Percentiles rank a stretch among this genome's conserved stretches.
Evolutionary conservation across 1,140 invertebrate genomes (phyloP).

Genomic region (Hetaerina americana): DNA sequence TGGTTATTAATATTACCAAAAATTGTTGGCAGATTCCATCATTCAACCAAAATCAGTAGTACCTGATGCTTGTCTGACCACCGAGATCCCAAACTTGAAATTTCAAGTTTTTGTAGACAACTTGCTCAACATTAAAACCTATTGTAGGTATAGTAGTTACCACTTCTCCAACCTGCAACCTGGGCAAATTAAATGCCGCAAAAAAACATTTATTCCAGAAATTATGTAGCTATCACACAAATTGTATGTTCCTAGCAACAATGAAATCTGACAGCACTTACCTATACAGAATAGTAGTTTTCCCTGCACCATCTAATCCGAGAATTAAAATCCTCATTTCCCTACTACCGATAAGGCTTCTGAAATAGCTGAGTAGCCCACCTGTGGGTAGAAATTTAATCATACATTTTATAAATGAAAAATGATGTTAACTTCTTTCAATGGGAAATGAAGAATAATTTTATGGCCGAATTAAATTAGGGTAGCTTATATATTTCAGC

Average conservation of each 20-base stretch:
- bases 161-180: slow-evolving; percentile 96
- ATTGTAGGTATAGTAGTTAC: slow-evolving; percentile 99
- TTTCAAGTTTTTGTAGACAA: slow-evolving; percentile 90
- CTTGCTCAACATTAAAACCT: slow-evolving; percentile 96
- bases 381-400: slow-evolving; percentile 39
- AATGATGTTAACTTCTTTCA: too few species aligned
- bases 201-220: too few species aligned
- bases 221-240: too few species aligned
- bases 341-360: slow-evolving; percentile 76
- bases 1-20: neutral
- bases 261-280: slow-evolving; percentile 14
- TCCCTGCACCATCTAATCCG: slow-evolving; percentile 93
- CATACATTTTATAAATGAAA: too few species aligned
- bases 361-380: slow-evolving; percentile 90
- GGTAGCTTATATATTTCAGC: too few species aligned
- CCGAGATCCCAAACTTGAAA: slow-evolving; percentile 98
- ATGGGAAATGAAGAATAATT: too few species aligned
- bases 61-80: slow-evolving; percentile 90
- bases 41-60: too few species aligned
- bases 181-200: slow-evolving; percentile 18
- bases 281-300: slow-evolving; percentile 97
- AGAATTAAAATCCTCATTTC: slow-evolving; percentile 98
- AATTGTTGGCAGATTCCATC: slow-evolving; percentile 1
- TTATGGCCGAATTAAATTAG: too few species aligned
- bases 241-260: neutral